Conservation (phyloP, 2,113 vertebrate species). For the Cochlearius cochlearius region DNA sequence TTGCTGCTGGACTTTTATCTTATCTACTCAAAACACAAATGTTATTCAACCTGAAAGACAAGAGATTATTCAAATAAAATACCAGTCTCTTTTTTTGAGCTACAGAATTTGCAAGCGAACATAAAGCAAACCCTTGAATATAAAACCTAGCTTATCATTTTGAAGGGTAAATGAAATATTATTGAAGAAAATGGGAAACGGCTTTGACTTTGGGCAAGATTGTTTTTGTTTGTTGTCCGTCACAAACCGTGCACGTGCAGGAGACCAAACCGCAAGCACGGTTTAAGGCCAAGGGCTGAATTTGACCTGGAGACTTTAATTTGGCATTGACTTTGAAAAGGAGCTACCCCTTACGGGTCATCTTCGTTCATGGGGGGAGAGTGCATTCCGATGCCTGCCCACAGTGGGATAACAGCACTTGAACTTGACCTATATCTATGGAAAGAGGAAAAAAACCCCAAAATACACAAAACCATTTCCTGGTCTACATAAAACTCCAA, state of each 20-base stretch:
- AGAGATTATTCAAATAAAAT: not conserved
- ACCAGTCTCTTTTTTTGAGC: not conserved
- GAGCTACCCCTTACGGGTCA: not conserved
- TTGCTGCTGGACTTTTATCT: not conserved
- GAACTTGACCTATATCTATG: not conserved
- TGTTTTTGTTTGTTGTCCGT: not conserved
- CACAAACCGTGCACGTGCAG: not conserved
- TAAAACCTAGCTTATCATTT: accelerated
- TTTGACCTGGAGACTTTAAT: not conserved
- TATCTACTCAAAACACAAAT: slow-evolving; percentile 35
- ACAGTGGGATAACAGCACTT: not conserved
- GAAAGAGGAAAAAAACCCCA: not conserved
- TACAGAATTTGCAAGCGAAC: accelerated
- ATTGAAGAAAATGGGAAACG: not conserved
- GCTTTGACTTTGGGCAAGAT: not conserved
- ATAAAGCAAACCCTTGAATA: not conserved
- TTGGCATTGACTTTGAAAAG: not conserved
- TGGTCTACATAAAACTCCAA: not conserved
- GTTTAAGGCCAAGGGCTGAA: not conserved
- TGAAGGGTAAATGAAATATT: not conserved
- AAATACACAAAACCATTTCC: not conserved
- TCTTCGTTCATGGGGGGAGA: not conserved
- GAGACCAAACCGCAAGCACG: not conserved
- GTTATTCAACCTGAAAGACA: not conserved
- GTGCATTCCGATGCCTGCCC: not conserved